phyloP scores from a whole-genome alignment of 2,888 invertebrate genomes.

The Nymphalis urticae region DNA sequence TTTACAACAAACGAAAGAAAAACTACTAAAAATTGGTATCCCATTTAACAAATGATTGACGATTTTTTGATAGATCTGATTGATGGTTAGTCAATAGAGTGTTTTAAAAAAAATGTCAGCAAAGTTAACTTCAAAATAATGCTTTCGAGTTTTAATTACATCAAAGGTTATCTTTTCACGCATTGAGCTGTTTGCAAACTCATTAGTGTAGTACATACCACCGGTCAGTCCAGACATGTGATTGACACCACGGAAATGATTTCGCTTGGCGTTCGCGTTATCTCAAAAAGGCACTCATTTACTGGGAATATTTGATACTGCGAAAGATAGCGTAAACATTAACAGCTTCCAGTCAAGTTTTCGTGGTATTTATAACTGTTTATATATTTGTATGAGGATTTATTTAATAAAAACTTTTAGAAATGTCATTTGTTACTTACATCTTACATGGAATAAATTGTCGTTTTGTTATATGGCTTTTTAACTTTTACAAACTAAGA shows the following conservation, averaged over 20 bases:
- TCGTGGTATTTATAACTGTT: background rate
- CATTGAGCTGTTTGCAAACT: conserved; percentile 54
- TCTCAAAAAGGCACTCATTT: conserved; percentile 62
- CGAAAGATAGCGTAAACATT: conserved; percentile 37
- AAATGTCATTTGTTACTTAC: no score
- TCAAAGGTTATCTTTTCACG: conserved; percentile 9
- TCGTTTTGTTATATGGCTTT: no score
- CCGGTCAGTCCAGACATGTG: conserved; percentile 64
- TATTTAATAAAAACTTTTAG: no score
- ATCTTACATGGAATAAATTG: no score
- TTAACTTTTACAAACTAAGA: no score
- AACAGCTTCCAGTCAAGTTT: conserved; percentile 13
- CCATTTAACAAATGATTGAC: no score
- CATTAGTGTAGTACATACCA: conserved; percentile 69
- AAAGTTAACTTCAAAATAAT: background rate
- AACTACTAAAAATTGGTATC: no score
- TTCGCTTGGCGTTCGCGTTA: conserved; percentile 64
- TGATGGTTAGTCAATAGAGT: no score
- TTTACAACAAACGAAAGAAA: no score
- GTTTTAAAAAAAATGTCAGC: no score
- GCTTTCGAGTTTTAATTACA: background rate
- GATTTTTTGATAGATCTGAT: no score
- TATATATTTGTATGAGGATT: background rate
- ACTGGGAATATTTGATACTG: conserved; percentile 65
- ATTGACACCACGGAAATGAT: conserved; percentile 80